Evolutionary conservation across 2,797 vertebrate genomes (phyloP).

Genomic region (Oceanodroma leucorhoa): DNA sequence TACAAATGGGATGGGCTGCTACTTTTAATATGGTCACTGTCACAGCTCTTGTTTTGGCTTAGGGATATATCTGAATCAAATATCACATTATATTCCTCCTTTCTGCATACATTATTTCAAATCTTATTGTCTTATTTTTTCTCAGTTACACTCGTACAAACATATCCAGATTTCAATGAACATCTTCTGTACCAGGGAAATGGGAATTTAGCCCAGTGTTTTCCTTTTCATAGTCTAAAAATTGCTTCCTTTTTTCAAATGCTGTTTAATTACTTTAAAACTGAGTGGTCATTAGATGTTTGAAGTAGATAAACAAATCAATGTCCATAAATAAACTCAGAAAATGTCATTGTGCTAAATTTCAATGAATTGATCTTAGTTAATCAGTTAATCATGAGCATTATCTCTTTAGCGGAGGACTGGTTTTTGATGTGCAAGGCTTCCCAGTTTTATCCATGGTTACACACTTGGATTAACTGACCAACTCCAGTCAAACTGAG

Average conservation of each 20-base stretch:
- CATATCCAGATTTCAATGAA: not conserved
- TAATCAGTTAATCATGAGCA: not conserved
- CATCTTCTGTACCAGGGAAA: not conserved
- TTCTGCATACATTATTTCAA: not conserved
- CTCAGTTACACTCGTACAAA: not conserved
- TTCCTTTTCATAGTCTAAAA: not conserved
- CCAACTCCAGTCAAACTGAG: not conserved
- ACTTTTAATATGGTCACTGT: not conserved
- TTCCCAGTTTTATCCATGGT: not conserved
- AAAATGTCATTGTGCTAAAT: slow-evolving; percentile 13
- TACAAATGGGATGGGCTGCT: not conserved
- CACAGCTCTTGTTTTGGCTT: not conserved
- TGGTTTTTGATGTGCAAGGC: not conserved
- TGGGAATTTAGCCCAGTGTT: not conserved
- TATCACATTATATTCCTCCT: not conserved
- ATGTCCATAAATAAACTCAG: not conserved
- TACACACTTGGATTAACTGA: not conserved
- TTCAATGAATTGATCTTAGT: not conserved
- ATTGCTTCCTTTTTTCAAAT: not conserved
- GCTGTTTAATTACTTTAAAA: not conserved
- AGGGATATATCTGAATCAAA: not conserved
- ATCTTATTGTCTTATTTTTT: not conserved
- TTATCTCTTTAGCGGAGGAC: not conserved
- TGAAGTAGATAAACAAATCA: not conserved
- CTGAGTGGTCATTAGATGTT: not conserved